These are phyloP conservation scores for Conus ventricosus DNA, from an alignment of 1,140 invertebrate species.

Conservation along the genomic window DNA sequence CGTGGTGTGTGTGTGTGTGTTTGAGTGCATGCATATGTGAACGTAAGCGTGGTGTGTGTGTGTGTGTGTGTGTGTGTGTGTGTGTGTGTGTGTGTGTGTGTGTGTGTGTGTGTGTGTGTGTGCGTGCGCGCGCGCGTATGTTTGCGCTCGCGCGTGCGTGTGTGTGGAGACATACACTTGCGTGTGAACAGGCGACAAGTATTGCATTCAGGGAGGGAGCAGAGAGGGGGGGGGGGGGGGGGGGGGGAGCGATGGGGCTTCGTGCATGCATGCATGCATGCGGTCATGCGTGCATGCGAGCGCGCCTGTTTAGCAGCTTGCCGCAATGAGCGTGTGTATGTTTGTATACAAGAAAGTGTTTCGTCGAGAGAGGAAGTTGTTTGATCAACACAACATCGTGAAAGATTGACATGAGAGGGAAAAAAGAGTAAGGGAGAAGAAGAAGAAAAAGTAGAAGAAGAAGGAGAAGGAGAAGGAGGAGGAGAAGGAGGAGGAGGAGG, in stretches of 20 bases:
- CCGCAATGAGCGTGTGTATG: too few relatives aligned
- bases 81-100: constrained; percentile 15
- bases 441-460: not conserved
- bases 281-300: not conserved
- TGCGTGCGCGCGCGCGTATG: not conserved
- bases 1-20: too few relatives aligned
- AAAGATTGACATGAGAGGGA: not conserved
- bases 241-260: too few relatives aligned
- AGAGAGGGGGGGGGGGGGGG: too few relatives aligned
- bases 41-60: too few relatives aligned
- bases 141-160: not conserved
- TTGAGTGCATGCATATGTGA: too few relatives aligned
- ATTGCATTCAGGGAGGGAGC: too few relatives aligned
- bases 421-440: not conserved
- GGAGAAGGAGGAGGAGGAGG: not conserved
- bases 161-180: not conserved
- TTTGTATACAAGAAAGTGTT: too few relatives aligned
- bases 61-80: not conserved
- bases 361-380: too few relatives aligned
- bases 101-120: constrained; percentile 15
- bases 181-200: too few relatives aligned
- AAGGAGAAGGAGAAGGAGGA: not conserved
- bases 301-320: not conserved
- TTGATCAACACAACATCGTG: too few relatives aligned
- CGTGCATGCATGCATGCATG: not conserved